phyloP scores from a whole-genome alignment of 2,113 vertebrate genomes.

The Percopsis transmontana region DNA sequence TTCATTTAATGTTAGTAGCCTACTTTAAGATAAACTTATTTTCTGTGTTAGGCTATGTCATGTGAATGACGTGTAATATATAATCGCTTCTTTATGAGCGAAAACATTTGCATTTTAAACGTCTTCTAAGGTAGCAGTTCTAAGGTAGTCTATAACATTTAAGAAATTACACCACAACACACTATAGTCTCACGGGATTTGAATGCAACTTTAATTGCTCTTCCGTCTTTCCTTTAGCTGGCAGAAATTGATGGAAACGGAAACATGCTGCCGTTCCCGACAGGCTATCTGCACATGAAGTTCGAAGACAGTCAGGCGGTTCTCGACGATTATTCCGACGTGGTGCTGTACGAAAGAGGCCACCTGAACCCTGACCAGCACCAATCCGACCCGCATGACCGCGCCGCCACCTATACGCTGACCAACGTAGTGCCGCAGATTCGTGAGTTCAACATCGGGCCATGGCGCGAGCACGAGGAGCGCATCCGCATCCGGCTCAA shows the following conservation, averaged over 20 bases:
- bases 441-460: constrained; percentile 72
- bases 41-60: too few relatives aligned
- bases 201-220: not conserved
- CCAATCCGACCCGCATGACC: constrained; percentile 72
- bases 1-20: too few relatives aligned
- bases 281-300: constrained; percentile 74
- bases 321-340: constrained; percentile 73
- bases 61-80: too few relatives aligned
- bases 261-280: constrained; percentile 73
- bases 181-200: not conserved
- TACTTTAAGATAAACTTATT: too few relatives aligned
- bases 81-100: too few relatives aligned
- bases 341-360: constrained; percentile 73
- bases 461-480: constrained; percentile 78
- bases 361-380: constrained; percentile 78
- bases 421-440: constrained; percentile 75
- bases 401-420: constrained; percentile 74
- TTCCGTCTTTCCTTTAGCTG: constrained; percentile 45
- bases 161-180: too few relatives aligned
- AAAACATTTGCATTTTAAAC: too few relatives aligned
- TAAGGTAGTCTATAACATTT: too few relatives aligned
- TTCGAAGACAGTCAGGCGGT: constrained; percentile 77
- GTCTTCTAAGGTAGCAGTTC: too few relatives aligned
- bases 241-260: constrained; percentile 70
- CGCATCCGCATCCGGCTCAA: constrained; percentile 69